These are phyloP conservation scores for Taenaris catops DNA, from an alignment of 2,888 invertebrate genomes.

Conservation along the genomic window DNA sequence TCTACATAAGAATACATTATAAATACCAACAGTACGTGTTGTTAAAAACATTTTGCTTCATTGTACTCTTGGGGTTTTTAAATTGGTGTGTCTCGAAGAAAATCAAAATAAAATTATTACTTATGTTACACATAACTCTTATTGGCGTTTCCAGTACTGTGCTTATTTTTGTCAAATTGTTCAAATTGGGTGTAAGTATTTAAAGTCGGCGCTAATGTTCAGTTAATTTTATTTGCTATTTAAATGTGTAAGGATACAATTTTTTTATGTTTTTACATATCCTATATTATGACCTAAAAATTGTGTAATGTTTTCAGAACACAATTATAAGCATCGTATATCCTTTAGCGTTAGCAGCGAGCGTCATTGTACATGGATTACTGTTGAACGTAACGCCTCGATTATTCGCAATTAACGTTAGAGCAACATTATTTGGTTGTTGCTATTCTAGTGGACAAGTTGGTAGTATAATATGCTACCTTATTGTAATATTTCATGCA, in stretches of 20 bases:
- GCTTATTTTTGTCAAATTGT: slow-evolving; percentile 28
- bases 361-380: slow-evolving; percentile 43
- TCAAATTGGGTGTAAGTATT: slow-evolving; percentile 27
- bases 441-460: slow-evolving; percentile 56
- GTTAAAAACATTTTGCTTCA: slow-evolving; percentile 37
- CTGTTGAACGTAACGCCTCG: slow-evolving; percentile 56
- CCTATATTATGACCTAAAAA: too few relatives aligned
- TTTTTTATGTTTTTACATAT: too few relatives aligned
- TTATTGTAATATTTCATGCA: slow-evolving; percentile 39
- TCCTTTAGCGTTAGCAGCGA: slow-evolving; percentile 45
- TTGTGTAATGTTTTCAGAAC: slow-evolving; percentile 47
- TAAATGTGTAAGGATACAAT: too few relatives aligned
- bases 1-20: slow-evolving; percentile 47
- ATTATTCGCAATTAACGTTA: slow-evolving; percentile 51
- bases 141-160: slow-evolving; percentile 41
- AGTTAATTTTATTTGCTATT: too few relatives aligned
- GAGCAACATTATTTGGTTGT: slow-evolving; percentile 51
- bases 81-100: slow-evolving; percentile 39
- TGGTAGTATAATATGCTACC: slow-evolving; percentile 50
- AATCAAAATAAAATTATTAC: slow-evolving; percentile 39
- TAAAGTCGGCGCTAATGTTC: too few relatives aligned
- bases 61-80: slow-evolving; percentile 38
- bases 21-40: slow-evolving; percentile 29
- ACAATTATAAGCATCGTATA: slow-evolving; percentile 33
- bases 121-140: slow-evolving; percentile 41